phyloP scores from a whole-genome alignment of 2,797 vertebrate genomes.

The Miopithecus talapoin region DNA sequence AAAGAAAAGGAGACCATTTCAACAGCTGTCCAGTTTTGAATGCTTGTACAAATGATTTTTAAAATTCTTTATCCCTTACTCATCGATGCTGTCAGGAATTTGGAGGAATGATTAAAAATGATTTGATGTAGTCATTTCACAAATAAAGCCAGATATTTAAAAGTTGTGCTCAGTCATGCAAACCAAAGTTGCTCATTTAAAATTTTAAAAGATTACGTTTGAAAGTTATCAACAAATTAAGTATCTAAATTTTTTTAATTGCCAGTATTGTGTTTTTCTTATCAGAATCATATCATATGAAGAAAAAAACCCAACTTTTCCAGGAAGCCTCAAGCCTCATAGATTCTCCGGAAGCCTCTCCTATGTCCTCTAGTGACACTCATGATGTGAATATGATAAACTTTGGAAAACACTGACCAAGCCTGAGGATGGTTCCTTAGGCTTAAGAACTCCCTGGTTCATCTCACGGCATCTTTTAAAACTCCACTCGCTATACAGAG shows the following conservation, averaged over 20 bases:
- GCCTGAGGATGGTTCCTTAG: accelerated
- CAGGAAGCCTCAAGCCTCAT: accelerated
- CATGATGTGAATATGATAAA: not conserved
- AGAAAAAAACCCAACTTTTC: not conserved
- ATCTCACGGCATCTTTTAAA: not conserved
- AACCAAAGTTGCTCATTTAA: not conserved
- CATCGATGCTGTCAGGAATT: not conserved
- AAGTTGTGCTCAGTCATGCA: not conserved
- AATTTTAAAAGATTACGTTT: not conserved
- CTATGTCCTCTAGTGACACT: not conserved
- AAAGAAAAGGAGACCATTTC: not conserved
- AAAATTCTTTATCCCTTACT: not conserved
- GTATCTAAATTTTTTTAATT: not conserved
- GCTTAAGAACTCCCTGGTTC: no score
- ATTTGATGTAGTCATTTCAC: not conserved
- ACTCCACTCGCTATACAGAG: no score
- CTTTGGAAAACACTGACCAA: not conserved
- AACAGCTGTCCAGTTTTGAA: not conserved
- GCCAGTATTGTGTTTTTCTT: not conserved
- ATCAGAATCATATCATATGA: not conserved
- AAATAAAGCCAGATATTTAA: not conserved
- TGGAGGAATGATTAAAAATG: not conserved
- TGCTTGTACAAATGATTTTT: not conserved
- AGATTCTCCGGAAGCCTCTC: not conserved
- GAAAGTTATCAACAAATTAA: not conserved